A percentile compares a stretch with the other conserved stretches of the same genome.
Conservation (phyloP, 2,113 vertebrate genomes). For the Eurystomus gularis region DNA sequence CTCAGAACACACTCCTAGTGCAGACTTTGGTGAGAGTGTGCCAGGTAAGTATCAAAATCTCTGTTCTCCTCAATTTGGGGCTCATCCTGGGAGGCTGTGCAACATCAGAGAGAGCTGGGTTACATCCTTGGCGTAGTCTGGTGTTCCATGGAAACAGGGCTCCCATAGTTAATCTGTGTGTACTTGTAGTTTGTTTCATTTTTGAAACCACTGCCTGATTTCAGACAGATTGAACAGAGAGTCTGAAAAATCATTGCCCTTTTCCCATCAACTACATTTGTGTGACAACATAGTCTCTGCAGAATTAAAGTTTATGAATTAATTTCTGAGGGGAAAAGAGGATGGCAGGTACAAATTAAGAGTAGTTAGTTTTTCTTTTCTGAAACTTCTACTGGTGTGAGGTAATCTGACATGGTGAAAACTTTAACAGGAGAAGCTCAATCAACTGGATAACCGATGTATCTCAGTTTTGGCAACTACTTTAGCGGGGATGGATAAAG, state of each 20-base stretch:
- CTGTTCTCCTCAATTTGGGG: background rate
- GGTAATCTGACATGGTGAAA: background rate
- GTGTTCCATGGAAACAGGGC: background rate
- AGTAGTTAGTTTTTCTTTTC: background rate
- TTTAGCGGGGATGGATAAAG: conserved; percentile 76
- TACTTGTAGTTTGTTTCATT: background rate
- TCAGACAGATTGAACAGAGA: background rate
- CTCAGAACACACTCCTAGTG: conserved; percentile 82
- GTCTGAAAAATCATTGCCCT: background rate
- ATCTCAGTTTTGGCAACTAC: conserved; percentile 81
- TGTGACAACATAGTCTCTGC: background rate
- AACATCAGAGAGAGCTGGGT: background rate
- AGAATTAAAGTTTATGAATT: background rate
- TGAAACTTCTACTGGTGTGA: background rate
- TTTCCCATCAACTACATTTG: background rate
- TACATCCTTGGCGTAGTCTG: background rate
- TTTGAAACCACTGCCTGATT: background rate
- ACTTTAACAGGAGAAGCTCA: conserved; percentile 85
- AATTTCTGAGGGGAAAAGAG: background rate
- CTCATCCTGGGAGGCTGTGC: background rate
- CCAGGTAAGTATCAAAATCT: conserved; percentile 77
- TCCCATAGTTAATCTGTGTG: background rate
- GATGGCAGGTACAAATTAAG: background rate
- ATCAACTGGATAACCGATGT: conserved; percentile 80
- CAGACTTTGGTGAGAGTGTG: conserved; percentile 85